Percentiles rank a stretch among this genome's conserved stretches.
phyloP scores from a whole-genome alignment of 2,113 vertebrate genomes.

The Cynocephalus volans region DNA sequence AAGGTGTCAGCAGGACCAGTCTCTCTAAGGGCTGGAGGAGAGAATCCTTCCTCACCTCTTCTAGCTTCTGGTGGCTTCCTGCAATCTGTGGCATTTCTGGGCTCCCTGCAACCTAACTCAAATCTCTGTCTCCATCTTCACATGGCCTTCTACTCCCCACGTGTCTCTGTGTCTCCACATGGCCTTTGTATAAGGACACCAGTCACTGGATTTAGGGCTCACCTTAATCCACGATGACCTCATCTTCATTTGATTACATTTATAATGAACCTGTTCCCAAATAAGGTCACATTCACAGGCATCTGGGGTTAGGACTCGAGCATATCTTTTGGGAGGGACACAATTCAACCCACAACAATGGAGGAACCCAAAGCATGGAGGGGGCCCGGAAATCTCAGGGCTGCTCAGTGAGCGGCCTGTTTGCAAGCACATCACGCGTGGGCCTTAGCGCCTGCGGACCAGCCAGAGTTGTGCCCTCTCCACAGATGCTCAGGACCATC shows the following conservation, averaged over 20 bases:
- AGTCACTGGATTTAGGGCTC: rapidly evolving
- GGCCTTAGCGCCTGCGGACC: rapidly evolving
- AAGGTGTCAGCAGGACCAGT: rapidly evolving
- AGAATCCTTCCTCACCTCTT: neutral
- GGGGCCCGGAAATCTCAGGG: neutral
- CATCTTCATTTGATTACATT: no score
- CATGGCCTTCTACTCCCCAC: rapidly evolving
- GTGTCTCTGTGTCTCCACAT: rapidly evolving
- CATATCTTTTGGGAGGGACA: neutral
- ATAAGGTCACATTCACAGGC: no score
- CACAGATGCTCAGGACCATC: neutral
- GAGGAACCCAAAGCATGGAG: neutral
- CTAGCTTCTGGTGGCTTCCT: neutral
- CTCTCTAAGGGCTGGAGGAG: neutral
- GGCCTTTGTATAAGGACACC: neutral
- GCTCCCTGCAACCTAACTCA: rapidly evolving
- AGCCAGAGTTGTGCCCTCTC: neutral
- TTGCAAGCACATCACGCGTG: rapidly evolving
- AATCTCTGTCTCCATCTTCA: rapidly evolving
- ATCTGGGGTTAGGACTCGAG: neutral
- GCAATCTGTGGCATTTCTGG: rapidly evolving
- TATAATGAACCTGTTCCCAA: neutral
- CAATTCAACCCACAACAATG: no score
- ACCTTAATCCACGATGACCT: rapidly evolving
- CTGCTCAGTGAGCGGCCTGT: rapidly evolving